These are phyloP conservation scores for Ascaphus truei DNA, from an alignment of 2,113 vertebrate species.

Conservation along the genomic window DNA sequence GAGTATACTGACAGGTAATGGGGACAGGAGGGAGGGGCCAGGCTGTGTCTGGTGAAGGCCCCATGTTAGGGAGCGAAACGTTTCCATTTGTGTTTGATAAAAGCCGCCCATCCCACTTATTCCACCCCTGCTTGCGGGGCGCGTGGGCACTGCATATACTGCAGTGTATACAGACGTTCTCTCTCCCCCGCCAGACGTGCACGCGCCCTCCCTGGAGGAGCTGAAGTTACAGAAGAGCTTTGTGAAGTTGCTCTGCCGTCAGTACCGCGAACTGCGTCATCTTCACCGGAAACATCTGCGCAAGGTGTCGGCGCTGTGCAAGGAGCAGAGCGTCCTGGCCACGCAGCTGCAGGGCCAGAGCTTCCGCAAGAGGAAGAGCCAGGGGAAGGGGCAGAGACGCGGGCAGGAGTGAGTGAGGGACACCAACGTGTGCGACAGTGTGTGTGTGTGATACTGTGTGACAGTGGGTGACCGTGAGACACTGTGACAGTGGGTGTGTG, in stretches of 20 bases:
- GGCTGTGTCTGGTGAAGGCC: too few relatives aligned
- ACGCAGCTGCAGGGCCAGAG: slow-evolving; percentile 55
- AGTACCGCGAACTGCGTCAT: slow-evolving; percentile 76
- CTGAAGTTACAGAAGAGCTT: slow-evolving; percentile 69
- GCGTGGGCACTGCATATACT: too few relatives aligned
- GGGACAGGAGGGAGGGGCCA: rapidly evolving
- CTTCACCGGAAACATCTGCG: slow-evolving; percentile 74
- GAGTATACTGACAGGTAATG: slow-evolving; percentile 73
- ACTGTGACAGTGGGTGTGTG: background rate
- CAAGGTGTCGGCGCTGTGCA: slow-evolving; percentile 67
- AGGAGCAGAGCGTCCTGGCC: slow-evolving; percentile 67
- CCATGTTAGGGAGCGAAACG: too few relatives aligned
- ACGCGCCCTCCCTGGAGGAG: slow-evolving; percentile 60
- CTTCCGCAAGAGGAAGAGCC: slow-evolving; percentile 56
- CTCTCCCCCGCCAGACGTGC: slow-evolving; percentile 54
- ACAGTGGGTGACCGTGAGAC: too few relatives aligned
- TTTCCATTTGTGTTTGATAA: too few relatives aligned
- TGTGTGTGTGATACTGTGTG: background rate
- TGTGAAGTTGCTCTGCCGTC: slow-evolving; percentile 70
- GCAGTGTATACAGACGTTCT: background rate
- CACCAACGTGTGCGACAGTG: background rate
- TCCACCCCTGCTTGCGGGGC: too few relatives aligned
- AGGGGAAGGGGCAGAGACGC: slow-evolving; percentile 18
- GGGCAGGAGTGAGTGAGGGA: slow-evolving; percentile 12
- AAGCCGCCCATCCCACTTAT: too few relatives aligned